These are phyloP conservation scores for Nebria brevicollis DNA, from an alignment of 2,888 invertebrate genomes.

Conservation along the genomic window DNA sequence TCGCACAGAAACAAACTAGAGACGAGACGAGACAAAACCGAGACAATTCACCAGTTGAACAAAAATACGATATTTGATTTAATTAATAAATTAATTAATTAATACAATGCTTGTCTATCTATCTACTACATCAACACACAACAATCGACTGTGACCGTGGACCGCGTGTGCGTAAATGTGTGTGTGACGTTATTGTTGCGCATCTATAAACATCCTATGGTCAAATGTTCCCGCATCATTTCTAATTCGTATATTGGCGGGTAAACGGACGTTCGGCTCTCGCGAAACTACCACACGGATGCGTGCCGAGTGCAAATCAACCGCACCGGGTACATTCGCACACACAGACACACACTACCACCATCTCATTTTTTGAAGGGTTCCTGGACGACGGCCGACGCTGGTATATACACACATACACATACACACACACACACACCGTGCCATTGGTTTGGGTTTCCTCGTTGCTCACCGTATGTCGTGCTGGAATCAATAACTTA, in stretches of 20 bases:
- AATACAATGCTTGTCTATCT: neutral
- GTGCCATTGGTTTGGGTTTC: conserved; percentile 9
- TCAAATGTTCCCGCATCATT: neutral
- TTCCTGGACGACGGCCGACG: conserved; percentile 17
- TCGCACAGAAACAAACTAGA: neutral
- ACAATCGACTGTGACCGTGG: neutral
- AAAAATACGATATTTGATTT: neutral
- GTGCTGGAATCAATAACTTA: conserved; percentile 52
- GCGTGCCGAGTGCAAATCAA: neutral
- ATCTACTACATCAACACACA: neutral
- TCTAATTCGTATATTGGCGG: conserved; percentile 1
- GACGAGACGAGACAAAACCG: no score
- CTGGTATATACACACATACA: neutral
- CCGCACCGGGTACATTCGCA: neutral
- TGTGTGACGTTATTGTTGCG: neutral
- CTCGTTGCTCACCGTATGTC: conserved; percentile 47
- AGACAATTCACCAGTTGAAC: neutral
- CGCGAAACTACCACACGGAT: neutral
- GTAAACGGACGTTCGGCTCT: neutral
- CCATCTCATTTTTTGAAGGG: neutral
- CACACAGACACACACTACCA: neutral
- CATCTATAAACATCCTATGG: neutral
- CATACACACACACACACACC: neutral
- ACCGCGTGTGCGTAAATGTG: neutral
- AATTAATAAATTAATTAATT: neutral